Base-by-base conservation (phyloP, 2,888 invertebrate species). In the Cosmia trapezina region DNA sequence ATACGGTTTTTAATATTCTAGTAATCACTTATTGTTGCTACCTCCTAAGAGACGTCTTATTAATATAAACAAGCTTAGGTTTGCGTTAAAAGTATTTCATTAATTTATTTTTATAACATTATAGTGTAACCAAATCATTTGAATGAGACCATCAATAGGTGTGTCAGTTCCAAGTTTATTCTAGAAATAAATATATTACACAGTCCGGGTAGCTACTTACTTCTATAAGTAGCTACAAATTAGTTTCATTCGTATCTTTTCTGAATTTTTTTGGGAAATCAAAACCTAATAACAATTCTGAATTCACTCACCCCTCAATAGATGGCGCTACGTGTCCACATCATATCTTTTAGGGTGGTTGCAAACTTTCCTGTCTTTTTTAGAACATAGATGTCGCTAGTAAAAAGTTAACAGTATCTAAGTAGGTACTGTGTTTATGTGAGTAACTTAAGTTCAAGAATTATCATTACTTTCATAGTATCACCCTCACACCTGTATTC, bases 251-350 rank as follows among this genome's bases (percentile, higher is more conserved):
- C 1, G 2, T 19, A 11, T 8, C 0, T 22, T 12, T 45, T 6
- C 0, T 19, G 0, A 45, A 41, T 51, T 12, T 17, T 9, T 1
- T 37, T 28, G 12, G 1, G 12, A 54, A 12, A 53, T 22, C 33
- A 22, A 28, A 37, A 17, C 17, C 12, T 3, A 37, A 0, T 8
- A 3, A 37, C 8, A 33, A 17, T 59, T 66, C 51, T 19, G 0
- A 49, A 17, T 41, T 47, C 12, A 11, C 19, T 51, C 3, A 74
- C 89, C 90, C 87, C 72, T n/a, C 22, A 51, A 87, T 49, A 94
- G 94, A 92, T 93, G 94, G 89, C 92, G 88, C 76, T 88, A 73
- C 37, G 45, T 65, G 62, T 54, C 22, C 1, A 5, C n/a, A 22
- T 64, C 22, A 14, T 28, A 28, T 49, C 28, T 11, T 22, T 41